Evolutionary conservation across 2,797 vertebrate species (phyloP).

Genomic region (Eulemur albifrons): DNA sequence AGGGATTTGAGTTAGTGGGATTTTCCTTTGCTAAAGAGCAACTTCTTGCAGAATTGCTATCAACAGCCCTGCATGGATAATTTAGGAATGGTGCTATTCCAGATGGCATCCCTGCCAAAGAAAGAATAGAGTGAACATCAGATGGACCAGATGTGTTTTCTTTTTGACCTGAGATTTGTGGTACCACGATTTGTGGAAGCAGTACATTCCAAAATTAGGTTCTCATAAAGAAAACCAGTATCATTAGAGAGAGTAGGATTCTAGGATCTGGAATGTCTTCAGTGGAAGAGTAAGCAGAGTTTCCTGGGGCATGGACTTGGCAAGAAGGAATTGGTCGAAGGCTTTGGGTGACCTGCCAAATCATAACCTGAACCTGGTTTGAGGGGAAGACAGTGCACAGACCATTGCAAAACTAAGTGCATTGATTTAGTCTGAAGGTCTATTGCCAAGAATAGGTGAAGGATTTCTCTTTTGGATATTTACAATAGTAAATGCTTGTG

Average conservation of each 20-base stretch:
- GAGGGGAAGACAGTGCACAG: not conserved
- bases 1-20: not conserved
- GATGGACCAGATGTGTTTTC: not conserved
- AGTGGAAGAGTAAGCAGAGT: not conserved
- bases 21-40: not conserved
- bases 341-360: not conserved
- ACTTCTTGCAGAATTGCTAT: not conserved
- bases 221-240: not conserved
- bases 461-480: not conserved
- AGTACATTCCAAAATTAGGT: not conserved
- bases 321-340: slow-evolving; percentile 38
- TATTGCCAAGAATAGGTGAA: not conserved
- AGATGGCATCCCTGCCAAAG: not conserved
- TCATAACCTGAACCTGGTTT: not conserved
- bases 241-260: not conserved
- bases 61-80: not conserved
- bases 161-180: not conserved
- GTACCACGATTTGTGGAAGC: not conserved
- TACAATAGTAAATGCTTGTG: not conserved
- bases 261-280: not conserved
- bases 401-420: not conserved
- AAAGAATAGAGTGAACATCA: not conserved
- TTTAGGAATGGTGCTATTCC: not conserved
- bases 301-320: not conserved
- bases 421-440: not conserved